These are phyloP conservation scores for Anas flavirostris DNA, from an alignment of 2,797 vertebrate genomes.

Conservation along the genomic window DNA sequence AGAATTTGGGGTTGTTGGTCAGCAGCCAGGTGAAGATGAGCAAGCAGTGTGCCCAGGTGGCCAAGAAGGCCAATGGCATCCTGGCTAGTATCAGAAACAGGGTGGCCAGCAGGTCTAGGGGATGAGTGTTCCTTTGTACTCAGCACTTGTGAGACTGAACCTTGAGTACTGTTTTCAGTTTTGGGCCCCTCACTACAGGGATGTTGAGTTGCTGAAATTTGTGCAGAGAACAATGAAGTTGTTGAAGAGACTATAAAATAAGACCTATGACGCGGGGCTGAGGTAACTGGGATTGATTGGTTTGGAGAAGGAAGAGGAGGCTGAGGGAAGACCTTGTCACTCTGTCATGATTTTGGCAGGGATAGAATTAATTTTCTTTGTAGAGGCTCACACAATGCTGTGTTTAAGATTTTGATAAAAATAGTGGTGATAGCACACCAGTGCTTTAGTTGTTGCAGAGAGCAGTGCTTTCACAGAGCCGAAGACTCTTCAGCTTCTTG, in stretches of 20 bases:
- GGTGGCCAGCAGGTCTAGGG: neutral
- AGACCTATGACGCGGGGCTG: neutral
- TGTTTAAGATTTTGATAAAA: too few species aligned
- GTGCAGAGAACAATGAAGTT: neutral
- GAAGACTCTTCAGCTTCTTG: too few species aligned
- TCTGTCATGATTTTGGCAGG: too few species aligned
- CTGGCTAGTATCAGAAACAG: neutral
- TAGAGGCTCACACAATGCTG: too few species aligned
- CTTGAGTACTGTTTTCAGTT: neutral
- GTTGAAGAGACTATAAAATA: neutral
- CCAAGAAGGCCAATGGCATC: neutral
- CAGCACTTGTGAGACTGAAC: neutral
- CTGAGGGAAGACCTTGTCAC: too few species aligned
- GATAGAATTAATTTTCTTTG: too few species aligned
- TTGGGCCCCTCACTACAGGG: neutral
- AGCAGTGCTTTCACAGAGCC: too few species aligned
- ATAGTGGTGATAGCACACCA: too few species aligned
- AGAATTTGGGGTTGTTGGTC: neutral
- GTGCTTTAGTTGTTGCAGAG: too few species aligned
- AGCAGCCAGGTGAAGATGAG: neutral
- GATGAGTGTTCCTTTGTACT: neutral
- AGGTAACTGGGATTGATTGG: too few species aligned
- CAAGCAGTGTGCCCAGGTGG: neutral
- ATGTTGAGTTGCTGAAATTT: neutral
- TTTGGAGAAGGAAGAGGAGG: too few species aligned